A percentile compares a stretch with the other conserved stretches of the same genome.
These are phyloP conservation scores for Centropus unirufus DNA, from an alignment of 2,113 vertebrate species.

Conservation along the genomic window DNA sequence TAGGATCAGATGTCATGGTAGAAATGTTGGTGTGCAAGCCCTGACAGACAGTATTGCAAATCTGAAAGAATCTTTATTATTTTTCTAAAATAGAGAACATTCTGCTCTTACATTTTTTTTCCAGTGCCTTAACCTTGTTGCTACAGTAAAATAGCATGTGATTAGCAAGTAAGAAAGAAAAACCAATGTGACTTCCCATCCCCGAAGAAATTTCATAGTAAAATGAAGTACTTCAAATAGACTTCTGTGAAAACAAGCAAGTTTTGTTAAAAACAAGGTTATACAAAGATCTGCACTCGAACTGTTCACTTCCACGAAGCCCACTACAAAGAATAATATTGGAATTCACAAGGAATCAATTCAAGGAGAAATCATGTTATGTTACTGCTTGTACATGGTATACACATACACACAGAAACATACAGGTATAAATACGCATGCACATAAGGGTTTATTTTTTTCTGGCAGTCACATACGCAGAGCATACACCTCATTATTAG, in stretches of 20 bases:
- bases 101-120: slow-evolving; percentile 15
- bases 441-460: fast-evolving
- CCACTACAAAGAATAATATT: not conserved
- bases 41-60: not conserved
- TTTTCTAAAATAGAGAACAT: not conserved
- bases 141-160: not conserved
- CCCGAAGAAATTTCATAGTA: slow-evolving; percentile 24
- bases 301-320: not conserved
- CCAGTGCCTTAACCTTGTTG: not conserved
- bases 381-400: not conserved
- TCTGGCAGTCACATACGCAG: not conserved
- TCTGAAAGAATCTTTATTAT: not conserved
- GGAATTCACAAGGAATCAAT: not conserved
- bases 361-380: not conserved
- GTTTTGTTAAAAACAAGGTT: not conserved
- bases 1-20: slow-evolving; percentile 17
- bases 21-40: not conserved
- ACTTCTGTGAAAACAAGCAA: not conserved
- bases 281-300: not conserved
- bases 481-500: not conserved
- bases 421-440: not conserved
- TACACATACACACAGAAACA: fast-evolving
- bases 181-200: not conserved
- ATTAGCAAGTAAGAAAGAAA: not conserved
- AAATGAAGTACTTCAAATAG: slow-evolving; percentile 3